Conservation (phyloP, 2,113 vertebrate species). For the Nycticryphes semicollaris region DNA sequence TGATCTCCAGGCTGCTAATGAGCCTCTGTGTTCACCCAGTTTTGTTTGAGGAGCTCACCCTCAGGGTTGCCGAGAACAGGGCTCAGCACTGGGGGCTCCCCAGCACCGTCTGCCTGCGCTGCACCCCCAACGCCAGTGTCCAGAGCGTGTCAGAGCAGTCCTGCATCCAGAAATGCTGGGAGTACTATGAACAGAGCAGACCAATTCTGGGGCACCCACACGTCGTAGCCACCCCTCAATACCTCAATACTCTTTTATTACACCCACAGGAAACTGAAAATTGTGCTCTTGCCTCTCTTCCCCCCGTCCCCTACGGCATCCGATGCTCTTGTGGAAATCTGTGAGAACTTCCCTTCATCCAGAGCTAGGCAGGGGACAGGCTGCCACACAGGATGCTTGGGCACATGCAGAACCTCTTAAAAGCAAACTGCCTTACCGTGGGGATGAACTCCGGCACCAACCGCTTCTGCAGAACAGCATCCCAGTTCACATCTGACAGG, state of each 20-base stretch:
- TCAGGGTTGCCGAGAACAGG: background rate
- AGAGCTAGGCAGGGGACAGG: background rate
- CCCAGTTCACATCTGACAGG: conserved; percentile 90
- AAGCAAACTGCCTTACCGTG: conserved; percentile 76
- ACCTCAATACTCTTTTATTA: too few relatives aligned
- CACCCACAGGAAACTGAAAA: background rate
- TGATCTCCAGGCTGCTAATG: background rate
- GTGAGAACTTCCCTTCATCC: rapidly evolving
- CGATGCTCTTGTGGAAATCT: background rate
- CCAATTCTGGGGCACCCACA: background rate
- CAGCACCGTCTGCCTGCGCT: rapidly evolving
- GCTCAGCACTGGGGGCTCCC: background rate
- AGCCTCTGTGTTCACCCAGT: rapidly evolving
- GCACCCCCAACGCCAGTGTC: background rate
- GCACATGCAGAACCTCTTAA: background rate
- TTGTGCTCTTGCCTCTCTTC: background rate
- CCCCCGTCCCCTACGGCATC: background rate
- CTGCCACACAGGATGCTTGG: rapidly evolving
- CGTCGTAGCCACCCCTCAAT: background rate
- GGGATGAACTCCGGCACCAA: conserved; percentile 89
- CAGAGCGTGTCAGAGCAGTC: rapidly evolving
- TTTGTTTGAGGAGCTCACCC: background rate
- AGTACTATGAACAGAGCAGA: background rate
- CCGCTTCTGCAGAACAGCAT: conserved; percentile 88
- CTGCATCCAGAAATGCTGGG: background rate